Evolutionary conservation across 2,888 invertebrate genomes (phyloP), one percentile per base, ranked within the genome.

Genomic region (Nycteola revayana): DNA sequence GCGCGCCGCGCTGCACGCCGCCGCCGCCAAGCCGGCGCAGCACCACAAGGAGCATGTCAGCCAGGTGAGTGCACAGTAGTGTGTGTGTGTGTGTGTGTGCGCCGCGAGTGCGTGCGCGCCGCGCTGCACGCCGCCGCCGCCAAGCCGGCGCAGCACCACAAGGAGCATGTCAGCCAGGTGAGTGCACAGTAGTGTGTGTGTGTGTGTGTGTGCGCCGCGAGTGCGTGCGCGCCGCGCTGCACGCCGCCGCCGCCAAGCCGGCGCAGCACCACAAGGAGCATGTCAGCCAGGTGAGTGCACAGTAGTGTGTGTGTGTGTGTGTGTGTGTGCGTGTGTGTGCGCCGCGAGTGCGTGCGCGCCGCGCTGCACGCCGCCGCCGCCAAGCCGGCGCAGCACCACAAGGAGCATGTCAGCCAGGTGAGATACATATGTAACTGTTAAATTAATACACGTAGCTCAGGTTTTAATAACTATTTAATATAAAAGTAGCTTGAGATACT

Each of bases 1-100:
- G 3, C 94, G 96, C 31, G 94, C 95, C 66, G 94, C 94, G 59
- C 95, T 95, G 2, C 83, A 96, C 29, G 94, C 94, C 75, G 94
- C 94, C 27, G 95, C 95, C 71, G 75, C 59, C 66, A 39, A 48
- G 3, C 48, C 44, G 66, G 49, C 42, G 10, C 48, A 40, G 31
- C 21, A 25, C 1, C 42, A 47, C 24, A 32, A 40, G 33, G 40
- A 54, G 25, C 50, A 38, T 9, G 11, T 5, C 14, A 14, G 9
- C 5, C 21, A 28, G 6, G 9, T 1, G 7, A 2, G 21, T 21
- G n/a, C 21, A 21, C 21, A 21, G 3, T 5, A 14, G 14, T 2
- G 7, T 3, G 94, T 25, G 94, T 5, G 14, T 3, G 14, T 5
- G n/a, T n/a, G n/a, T n/a, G n/a, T 5, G 94, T 92, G n/a, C 93